Evolutionary conservation across 1,140 invertebrate genomes (phyloP).

Genomic region (Drosophila lini): DNA sequence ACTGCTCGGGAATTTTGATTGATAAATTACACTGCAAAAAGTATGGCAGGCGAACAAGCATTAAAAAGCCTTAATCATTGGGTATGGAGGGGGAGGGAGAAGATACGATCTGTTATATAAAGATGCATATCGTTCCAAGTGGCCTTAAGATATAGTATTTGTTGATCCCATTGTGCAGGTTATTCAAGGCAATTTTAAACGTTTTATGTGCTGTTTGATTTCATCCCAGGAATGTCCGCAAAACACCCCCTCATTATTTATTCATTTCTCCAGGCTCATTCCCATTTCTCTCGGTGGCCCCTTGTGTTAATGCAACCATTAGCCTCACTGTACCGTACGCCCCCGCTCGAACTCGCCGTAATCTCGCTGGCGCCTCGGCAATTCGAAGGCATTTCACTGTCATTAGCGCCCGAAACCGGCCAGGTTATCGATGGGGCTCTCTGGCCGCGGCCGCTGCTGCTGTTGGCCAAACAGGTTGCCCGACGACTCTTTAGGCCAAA

Average conservation of each 20-base stretch:
- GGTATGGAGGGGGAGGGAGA: no score
- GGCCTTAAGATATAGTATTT: neutral
- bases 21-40: conserved; percentile 56
- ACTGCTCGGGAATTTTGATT: conserved; percentile 63
- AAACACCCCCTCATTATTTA: neutral
- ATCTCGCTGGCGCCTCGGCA: conserved; percentile 34
- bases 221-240: no score
- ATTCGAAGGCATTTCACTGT: conserved; percentile 60
- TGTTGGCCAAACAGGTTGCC: conserved; percentile 61
- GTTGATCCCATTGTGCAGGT: neutral
- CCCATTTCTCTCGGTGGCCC: neutral
- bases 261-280: neutral
- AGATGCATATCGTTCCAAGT: neutral
- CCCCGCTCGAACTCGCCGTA: conserved; percentile 44
- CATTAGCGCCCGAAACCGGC: conserved; percentile 72
- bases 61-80: neutral
- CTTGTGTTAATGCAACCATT: conserved; percentile 21
- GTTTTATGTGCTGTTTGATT: no score
- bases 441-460: conserved; percentile 23
- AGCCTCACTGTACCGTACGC: conserved; percentile 53
- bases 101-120: no score
- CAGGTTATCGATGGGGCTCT: conserved; percentile 25
- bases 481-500: conserved; percentile 70
- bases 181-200: no score
- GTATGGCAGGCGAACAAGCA: neutral